Evolutionary conservation across 2,797 vertebrate species (phyloP), one percentile per base, ranked within the genome.

Genomic region (Parotocinclus haroldoi): DNA sequence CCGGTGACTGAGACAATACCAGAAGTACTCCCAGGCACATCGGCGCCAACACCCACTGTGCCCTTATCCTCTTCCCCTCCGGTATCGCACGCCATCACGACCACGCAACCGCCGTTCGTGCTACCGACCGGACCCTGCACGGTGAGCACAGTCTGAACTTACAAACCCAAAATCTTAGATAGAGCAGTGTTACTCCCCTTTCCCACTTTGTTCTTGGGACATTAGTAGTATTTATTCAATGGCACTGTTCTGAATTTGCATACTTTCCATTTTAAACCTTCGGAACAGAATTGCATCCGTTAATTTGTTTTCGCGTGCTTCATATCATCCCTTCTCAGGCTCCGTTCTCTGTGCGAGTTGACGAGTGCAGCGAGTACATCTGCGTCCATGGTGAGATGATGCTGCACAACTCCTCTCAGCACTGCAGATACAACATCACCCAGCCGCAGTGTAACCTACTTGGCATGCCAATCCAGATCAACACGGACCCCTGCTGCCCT

Each of bases 281-380:
- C n/a, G 27, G 2, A 27, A 27, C 27, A 27, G 27, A 27, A 27
- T 27, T 27, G 27, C 5, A 27, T n/a, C n/a, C n/a, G n/a, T n/a
- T n/a, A n/a, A n/a, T n/a, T n/a, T n/a, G n/a, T n/a, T n/a, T n/a
- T n/a, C n/a, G n/a, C 18, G 8, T 9, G 17, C 11, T 52, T 10
- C n/a, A 18, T 72, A 54, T 69, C 66, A 4, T 64, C 12, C 45
- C 11, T 72, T 54, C 44, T 65, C 81, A 99, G 96, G 92, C 95
- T 56, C 93, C 91, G 3, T 94, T 92, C 67, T 95, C 96, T 10
- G 89, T 93, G 79, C 92, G 95, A 17, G 83, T 96, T 3, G 94
- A 98, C 69, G 93, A 91, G 71, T 99, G 96, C 76, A 95, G 92
- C 45, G 96, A 98, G 79, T 92, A 96, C 11, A 90, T 99, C 67